Base-by-base conservation (phyloP, 2,113 vertebrate genomes). In the Phylloscopus trochilus region DNA sequence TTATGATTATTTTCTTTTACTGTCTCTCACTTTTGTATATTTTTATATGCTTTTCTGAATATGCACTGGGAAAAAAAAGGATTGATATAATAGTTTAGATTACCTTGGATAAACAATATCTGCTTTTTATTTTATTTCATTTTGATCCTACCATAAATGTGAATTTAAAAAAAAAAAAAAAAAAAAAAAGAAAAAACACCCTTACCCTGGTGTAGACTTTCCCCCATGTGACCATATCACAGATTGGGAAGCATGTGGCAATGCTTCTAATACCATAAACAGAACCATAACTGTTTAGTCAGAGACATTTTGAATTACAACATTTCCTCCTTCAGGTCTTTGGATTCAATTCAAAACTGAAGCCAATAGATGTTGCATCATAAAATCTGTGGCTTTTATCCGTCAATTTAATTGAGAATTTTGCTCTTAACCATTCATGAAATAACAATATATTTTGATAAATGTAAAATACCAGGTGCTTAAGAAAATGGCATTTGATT, bases 251-350 rank as follows among this genome's bases (percentile, higher is more conserved):
- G 15, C 64, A 93, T 84, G 88, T 92, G 79, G 60, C 35, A 60
- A 21, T 31, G 47, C 64, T 95, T 93, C 69, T 84, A 96, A 81
- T 68, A 87, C 23, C 58, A 73, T 73, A 87, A 96, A 91, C 60
- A 95, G 73, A 93, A 84, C 72, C 44, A 84, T 56, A 83, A 82
- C 44, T 87, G 64, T 92, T 84, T 84, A 93, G 64, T 89, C 73
- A 90, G 67, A 94, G 80, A 59, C n/a, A 89, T 87, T 90, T 87
- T 81, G 30, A 87, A 81, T 80, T 77, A 43, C 46, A 90, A 22
- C 24, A 49, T 87, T 90, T 91, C 69, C 37, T 93, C 56, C 60
- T 94, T 87, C 86, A 55, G 39, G 68, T 77, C 46, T 86, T 83
- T 95, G 79, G 76, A 90, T 80, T 59, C 1, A 7, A 23, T 92